Percentiles rank a stretch among this genome's conserved stretches.
These are phyloP conservation scores for Drosophila quadrilineata DNA, from an alignment of 1,140 invertebrate genomes.

Conservation along the genomic window DNA sequence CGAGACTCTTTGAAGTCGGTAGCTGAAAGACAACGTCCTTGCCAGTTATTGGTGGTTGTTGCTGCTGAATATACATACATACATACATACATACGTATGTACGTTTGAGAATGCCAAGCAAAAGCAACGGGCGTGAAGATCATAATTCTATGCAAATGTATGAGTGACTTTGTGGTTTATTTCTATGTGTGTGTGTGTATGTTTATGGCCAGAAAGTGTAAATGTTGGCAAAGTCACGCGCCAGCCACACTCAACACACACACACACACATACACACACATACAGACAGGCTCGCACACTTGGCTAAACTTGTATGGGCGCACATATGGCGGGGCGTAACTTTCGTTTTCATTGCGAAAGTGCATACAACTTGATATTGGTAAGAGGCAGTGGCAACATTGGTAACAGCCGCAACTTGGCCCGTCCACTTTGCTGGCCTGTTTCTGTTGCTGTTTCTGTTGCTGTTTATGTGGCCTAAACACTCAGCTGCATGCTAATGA, in stretches of 20 bases:
- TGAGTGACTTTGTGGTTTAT: constrained; percentile 9
- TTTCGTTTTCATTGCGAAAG: constrained; percentile 80
- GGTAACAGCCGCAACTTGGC: constrained; percentile 40
- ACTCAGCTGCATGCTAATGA: constrained; percentile 46
- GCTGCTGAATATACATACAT: constrained; percentile 5
- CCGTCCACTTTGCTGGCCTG: constrained; percentile 30
- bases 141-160: constrained; percentile 58
- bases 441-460: constrained; percentile 17
- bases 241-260: neutral
- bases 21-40: no score
- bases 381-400: no score
- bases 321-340: constrained; percentile 45
- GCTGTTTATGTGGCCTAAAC: constrained; percentile 34
- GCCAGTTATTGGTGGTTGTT: constrained; percentile 12
- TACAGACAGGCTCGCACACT: neutral
- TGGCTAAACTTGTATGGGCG: neutral
- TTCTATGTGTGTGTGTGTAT: constrained; percentile 39
- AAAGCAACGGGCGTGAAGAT: constrained; percentile 63
- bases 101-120: constrained; percentile 34
- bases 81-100: no score
- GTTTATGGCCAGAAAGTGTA: constrained; percentile 66
- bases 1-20: no score
- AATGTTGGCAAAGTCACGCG: constrained; percentile 67
- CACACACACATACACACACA: constrained; percentile 13
- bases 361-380: constrained; percentile 70